Evolutionary conservation across 1,140 invertebrate species (phyloP).

Genomic region (Dinothrombium tinctorium): DNA sequence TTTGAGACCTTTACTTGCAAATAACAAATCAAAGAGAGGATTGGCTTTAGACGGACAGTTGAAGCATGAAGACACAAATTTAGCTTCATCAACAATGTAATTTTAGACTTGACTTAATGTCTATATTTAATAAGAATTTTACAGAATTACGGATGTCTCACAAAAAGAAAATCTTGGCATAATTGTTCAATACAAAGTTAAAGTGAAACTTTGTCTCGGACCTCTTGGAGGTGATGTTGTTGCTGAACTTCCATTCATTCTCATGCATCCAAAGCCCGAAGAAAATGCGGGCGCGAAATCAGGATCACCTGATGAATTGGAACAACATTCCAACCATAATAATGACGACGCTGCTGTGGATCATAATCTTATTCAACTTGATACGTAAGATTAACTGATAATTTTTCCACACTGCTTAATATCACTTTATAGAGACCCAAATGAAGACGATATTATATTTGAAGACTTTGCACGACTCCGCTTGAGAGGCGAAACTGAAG

Average conservation of each 20-base stretch:
- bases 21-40: conserved; percentile 98
- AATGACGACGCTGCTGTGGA: conserved; percentile 30
- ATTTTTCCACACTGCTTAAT: background rate
- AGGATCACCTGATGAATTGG: background rate
- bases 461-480: conserved; percentile 95
- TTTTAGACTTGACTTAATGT: conserved; percentile 18
- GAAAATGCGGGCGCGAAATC: conserved; percentile 31
- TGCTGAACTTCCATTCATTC: conserved; percentile 90
- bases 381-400: conserved; percentile 34
- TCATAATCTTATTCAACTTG: conserved; percentile 71
- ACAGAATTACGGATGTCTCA: conserved; percentile 55
- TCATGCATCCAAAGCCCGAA: conserved; percentile 77
- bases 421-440: conserved; percentile 3
- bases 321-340: conserved; percentile 12
- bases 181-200: conserved; percentile 95
- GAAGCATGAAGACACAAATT: conserved; percentile 98
- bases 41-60: conserved; percentile 92
- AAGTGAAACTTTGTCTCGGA: conserved; percentile 87
- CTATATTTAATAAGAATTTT: conserved; percentile 8
- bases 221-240: conserved; percentile 77
- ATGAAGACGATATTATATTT: conserved; percentile 89
- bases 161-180: conserved; percentile 90
- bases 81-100: conserved; percentile 92
- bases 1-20: conserved; percentile 71
- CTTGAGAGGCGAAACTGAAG: conserved; percentile 22